Percentiles rank a stretch among this genome's conserved stretches.
Evolutionary conservation across 2,888 invertebrate genomes (phyloP).

Genomic region (Macrophya alboannulata): DNA sequence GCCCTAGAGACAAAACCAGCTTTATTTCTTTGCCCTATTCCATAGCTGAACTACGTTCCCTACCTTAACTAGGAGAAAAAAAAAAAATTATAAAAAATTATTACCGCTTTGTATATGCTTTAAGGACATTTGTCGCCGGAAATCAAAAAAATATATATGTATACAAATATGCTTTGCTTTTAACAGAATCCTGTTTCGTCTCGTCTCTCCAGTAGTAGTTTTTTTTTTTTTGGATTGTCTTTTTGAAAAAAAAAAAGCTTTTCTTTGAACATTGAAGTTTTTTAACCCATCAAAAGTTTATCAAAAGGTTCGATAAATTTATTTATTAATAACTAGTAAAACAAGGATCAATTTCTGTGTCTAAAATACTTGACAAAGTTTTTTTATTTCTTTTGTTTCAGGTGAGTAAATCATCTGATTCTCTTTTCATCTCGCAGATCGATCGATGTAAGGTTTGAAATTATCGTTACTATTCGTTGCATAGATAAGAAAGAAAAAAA

Average conservation of each 20-base stretch:
- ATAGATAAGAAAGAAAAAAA: background rate
- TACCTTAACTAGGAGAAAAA: too few species aligned
- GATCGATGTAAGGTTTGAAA: background rate
- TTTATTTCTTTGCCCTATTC: background rate
- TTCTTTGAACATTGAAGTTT: too few species aligned
- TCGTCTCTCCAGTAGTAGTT: background rate
- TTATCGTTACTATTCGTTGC: background rate
- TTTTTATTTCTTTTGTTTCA: conserved; percentile 35
- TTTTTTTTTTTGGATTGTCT: too few species aligned
- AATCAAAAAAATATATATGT: too few species aligned
- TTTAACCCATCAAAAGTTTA: too few species aligned
- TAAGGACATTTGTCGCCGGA: background rate
- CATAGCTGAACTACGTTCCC: background rate
- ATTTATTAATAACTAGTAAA: too few species aligned
- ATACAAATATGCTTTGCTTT: too few species aligned
- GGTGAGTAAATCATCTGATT: conserved; percentile 25
- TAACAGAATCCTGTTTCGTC: background rate
- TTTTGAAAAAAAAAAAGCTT: too few species aligned
- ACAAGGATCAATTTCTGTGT: background rate
- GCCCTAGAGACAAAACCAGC: conserved; percentile 12
- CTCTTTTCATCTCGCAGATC: background rate
- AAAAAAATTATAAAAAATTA: background rate
- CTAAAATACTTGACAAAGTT: background rate
- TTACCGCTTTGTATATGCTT: background rate
- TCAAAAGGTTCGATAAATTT: too few species aligned